Evolutionary conservation across 2,888 invertebrate species (phyloP).

Genomic region (Pelosia muscerda): DNA sequence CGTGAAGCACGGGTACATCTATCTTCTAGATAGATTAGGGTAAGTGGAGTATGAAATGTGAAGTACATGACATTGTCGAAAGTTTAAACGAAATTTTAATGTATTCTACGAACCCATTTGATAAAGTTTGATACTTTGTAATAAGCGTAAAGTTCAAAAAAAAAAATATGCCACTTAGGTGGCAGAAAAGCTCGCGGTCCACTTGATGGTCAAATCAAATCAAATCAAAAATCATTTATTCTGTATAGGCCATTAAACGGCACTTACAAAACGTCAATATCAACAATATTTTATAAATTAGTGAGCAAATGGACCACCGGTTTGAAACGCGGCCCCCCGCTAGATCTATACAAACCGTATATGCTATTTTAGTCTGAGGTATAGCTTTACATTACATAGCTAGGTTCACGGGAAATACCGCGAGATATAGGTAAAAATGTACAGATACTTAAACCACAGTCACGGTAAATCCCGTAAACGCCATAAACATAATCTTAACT

Average conservation of each 20-base stretch:
- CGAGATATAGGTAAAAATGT: not conserved
- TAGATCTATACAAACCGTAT: no score
- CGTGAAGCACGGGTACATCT: conserved; percentile 36
- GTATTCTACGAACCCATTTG: not conserved
- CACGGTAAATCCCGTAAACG: not conserved
- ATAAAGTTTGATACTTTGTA: no score
- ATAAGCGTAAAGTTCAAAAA: not conserved
- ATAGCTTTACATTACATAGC: no score
- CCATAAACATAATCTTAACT: not conserved
- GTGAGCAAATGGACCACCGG: no score
- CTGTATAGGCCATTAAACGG: no score
- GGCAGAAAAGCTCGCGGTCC: no score
- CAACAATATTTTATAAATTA: no score
- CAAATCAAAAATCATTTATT: no score
- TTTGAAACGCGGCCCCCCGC: not conserved
- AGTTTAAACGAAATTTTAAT: not conserved
- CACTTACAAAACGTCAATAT: no score
- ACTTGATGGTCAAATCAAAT: no score
- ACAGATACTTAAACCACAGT: not conserved
- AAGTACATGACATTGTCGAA: not conserved
- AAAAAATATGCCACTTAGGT: no score
- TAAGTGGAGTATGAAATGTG: not conserved
- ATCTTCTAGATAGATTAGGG: conserved; percentile 1
- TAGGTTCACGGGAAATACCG: not conserved
- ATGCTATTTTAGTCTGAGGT: no score